Evolutionary conservation across 2,797 vertebrate genomes (phyloP).

Genomic region (Prionace glauca): DNA sequence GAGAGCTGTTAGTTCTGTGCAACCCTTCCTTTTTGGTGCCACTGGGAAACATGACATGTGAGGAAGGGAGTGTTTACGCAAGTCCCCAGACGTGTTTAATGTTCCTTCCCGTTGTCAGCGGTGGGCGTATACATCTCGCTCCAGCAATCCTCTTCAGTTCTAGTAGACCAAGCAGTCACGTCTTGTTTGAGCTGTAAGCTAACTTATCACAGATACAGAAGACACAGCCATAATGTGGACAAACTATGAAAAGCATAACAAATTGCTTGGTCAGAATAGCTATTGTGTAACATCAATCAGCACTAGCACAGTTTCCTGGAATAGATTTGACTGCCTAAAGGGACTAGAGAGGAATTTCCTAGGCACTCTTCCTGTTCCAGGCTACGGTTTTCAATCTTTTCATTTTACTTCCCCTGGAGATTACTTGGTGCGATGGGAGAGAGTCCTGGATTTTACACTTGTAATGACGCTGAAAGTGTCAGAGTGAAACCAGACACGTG

Average conservation of each 20-base stretch:
- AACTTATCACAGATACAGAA: not conserved
- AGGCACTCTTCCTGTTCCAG: not conserved
- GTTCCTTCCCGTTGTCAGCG: not conserved
- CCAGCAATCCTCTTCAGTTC: not conserved
- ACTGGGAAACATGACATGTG: not conserved
- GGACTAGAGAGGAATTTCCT: not conserved
- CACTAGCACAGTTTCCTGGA: not conserved
- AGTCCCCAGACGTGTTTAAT: not conserved
- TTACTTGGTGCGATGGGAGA: not conserved
- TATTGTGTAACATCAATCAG: not conserved
- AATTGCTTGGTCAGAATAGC: not conserved
- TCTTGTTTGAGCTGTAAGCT: not conserved
- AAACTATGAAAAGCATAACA: not conserved
- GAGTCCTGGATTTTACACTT: not conserved
- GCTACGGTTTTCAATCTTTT: not conserved
- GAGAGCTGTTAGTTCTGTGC: not conserved
- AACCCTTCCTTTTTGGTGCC: not conserved
- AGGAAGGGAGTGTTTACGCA: not conserved
- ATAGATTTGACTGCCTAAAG: not conserved
- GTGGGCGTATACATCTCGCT: not conserved
- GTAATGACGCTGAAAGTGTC: not conserved
- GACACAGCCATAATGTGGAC: not conserved
- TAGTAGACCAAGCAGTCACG: not conserved
- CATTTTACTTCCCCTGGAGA: not conserved
- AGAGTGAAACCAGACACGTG: not conserved